These are phyloP conservation scores for Drosophila pseudoananassae DNA, from an alignment of 1,140 invertebrate species.

Conservation along the genomic window DNA sequence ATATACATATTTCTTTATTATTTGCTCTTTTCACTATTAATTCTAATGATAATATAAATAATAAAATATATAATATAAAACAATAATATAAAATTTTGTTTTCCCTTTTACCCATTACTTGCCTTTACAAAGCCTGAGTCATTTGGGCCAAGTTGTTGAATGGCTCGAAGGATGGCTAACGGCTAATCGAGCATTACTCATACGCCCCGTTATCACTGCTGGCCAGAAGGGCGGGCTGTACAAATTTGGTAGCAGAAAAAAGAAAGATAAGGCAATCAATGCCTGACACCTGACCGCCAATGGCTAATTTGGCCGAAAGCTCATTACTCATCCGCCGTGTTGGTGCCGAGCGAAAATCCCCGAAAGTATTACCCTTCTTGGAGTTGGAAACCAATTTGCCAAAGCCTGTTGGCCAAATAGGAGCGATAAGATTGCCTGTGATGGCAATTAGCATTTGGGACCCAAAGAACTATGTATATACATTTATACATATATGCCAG, in stretches of 20 bases:
- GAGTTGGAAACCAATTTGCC: constrained; percentile 8
- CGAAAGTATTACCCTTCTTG: constrained; percentile 1
- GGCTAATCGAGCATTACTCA: constrained; percentile 50
- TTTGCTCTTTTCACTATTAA: no score
- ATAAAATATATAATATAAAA: no score
- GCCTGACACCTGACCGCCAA: constrained; percentile 35
- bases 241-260: constrained; percentile 1
- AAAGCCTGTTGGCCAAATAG: constrained; percentile 7
- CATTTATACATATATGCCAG: constrained; percentile 5
- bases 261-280: constrained; percentile 10
- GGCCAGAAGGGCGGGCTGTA: constrained; percentile 1
- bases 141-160: constrained; percentile 1
- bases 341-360: constrained; percentile 15
- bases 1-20: no score
- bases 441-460: constrained; percentile 22
- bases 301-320: constrained; percentile 12
- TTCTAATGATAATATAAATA: no score
- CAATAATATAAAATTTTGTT: no score
- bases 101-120: no score
- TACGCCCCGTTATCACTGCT: constrained; percentile 40
- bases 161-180: not conserved
- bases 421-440: constrained; percentile 18
- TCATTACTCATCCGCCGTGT: constrained; percentile 26
- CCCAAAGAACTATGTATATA: not conserved
- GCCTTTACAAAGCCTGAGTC: constrained; percentile 9